Base-by-base conservation (phyloP, 1,140 invertebrate genomes). In the Anoplophora glabripennis region DNA sequence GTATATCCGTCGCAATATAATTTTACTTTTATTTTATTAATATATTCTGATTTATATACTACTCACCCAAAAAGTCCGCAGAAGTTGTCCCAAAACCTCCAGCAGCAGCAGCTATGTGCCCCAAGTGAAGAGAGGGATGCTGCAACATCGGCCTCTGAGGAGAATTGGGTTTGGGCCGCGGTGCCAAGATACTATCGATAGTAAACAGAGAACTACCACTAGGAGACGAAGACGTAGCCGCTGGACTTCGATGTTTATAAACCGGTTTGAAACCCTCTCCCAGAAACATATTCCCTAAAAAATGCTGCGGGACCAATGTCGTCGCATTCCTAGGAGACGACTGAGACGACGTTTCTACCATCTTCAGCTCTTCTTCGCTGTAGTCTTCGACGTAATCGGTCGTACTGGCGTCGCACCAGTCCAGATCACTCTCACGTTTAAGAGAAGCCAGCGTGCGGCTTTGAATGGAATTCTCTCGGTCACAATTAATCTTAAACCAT, bases 141-240 rank as follows among this genome's bases (percentile, higher is more conserved):
- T 80, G 79, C 62, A 57, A 46, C 56, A 81, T 21, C 10, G 60
- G 73, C 56, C 76, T 73, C 59, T 78, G 77, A 0, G 62, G 71
- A 12, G 72, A 59, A 10, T 73, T 59, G 14, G 71, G 78, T 21
- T 76, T 78, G 45, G 76, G 78, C 48, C 77, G 76, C 21, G 85
- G 84, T 15, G 86, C 88, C 67, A 92, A 75, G 54, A 90, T 89
- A 75, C 87, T 90, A 75, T 91, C 89, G 64, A 90, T 91, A 61
- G 88, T 90, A 71, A 90, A 90, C 34, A 88, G 77, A 33, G 87
- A 89, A 8, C 79, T 79, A 11, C 80, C 78, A 44, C 81, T 73
- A 36, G 81, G 77, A 9, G 79, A 77, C 37, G 81, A 73, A 35
- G 81, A 73, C 70, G 79, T 64, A 68, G 60, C 37, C 12, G 64